phyloP scores from a whole-genome alignment of 2,888 invertebrate genomes.

The Octodonta nipae region DNA sequence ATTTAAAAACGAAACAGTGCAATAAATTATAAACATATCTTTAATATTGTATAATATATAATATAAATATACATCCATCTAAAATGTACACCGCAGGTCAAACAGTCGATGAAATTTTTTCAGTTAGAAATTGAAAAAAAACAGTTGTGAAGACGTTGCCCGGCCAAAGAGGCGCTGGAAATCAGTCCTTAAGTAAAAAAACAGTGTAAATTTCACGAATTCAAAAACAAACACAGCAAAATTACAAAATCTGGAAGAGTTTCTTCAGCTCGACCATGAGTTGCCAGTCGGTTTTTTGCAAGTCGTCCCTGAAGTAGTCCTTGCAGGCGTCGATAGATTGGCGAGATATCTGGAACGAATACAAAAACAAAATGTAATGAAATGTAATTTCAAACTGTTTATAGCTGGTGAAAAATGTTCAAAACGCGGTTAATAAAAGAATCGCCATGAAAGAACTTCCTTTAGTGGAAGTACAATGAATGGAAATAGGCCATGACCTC shows the following conservation, averaged over 20 bases:
- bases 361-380: slow-evolving; percentile 1
- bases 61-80: slow-evolving; percentile 13
- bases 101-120: background rate
- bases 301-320: slow-evolving; percentile 95
- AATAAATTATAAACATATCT: slow-evolving; percentile 11
- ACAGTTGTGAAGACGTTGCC: slow-evolving; percentile 1
- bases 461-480: too few species aligned
- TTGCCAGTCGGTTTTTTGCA: slow-evolving; percentile 94
- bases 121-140: background rate
- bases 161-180: background rate
- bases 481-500: slow-evolving; percentile 6
- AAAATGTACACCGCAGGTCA: background rate
- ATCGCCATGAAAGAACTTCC: too few species aligned
- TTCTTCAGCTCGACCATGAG: slow-evolving; percentile 97
- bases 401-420: too few species aligned
- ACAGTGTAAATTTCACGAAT: background rate
- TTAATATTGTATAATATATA: slow-evolving; percentile 5
- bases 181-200: slow-evolving; percentile 2
- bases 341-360: slow-evolving; percentile 70
- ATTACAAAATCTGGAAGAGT: slow-evolving; percentile 82
- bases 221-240: slow-evolving; percentile 4
- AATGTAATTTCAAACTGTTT: too few species aligned
- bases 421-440: too few species aligned
- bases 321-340: slow-evolving; percentile 99
- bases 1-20: background rate